Conservation (phyloP, 2,113 vertebrate species). For the Pelecanus crispus region DNA sequence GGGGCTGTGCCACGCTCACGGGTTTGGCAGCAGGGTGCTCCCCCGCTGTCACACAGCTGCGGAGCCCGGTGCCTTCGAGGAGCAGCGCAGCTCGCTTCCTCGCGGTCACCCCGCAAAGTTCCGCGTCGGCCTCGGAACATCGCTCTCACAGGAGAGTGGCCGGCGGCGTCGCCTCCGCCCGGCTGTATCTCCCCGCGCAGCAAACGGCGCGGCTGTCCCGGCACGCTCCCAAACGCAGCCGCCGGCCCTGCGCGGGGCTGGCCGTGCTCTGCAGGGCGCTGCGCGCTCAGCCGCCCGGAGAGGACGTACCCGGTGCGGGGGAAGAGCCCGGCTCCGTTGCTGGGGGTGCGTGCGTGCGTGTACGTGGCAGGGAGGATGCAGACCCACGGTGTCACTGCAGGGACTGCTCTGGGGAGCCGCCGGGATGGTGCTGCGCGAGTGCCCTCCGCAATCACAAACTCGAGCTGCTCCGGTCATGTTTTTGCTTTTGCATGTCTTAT, state of each 20-base stretch:
- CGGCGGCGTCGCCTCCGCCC: fast-evolving
- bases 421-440: background rate
- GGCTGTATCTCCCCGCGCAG: fast-evolving
- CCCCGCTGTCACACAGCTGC: fast-evolving
- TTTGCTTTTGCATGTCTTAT: slow-evolving; percentile 71
- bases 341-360: background rate
- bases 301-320: background rate
- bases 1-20: background rate
- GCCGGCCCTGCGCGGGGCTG: background rate
- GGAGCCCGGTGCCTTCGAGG: background rate
- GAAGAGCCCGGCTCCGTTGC: background rate
- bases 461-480: slow-evolving; percentile 29
- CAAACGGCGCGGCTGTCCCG: background rate
- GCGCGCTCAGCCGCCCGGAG: fast-evolving
- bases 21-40: background rate
- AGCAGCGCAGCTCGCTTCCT: background rate
- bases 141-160: fast-evolving
- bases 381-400: fast-evolving
- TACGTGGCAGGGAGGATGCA: background rate
- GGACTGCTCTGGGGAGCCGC: background rate
- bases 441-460: background rate
- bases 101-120: fast-evolving
- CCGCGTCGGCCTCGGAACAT: fast-evolving
- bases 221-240: fast-evolving
- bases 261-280: fast-evolving